Percentiles rank a stretch among this genome's conserved stretches.
phyloP scores from a whole-genome alignment of 2,113 vertebrate species.

The Hippocampus abdominalis region DNA sequence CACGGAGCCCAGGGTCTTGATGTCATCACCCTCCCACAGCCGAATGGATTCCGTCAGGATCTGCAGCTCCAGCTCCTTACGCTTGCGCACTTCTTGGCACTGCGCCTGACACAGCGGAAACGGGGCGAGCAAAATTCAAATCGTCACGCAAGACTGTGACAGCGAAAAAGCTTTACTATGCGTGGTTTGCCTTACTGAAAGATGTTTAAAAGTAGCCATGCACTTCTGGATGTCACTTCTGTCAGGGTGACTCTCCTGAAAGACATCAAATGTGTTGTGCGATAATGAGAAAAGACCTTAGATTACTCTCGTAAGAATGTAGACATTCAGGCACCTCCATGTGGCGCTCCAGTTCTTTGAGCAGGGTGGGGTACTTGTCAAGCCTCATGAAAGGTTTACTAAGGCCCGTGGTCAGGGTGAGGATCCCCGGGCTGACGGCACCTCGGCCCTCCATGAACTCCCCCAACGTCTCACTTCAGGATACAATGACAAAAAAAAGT shows the following conservation, averaged over 20 bases:
- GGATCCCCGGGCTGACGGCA: slow-evolving; percentile 88
- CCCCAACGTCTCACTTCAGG: slow-evolving; percentile 84
- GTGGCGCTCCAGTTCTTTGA: slow-evolving; percentile 96
- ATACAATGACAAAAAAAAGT: background rate
- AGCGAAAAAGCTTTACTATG: background rate
- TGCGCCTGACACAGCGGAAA: slow-evolving; percentile 75
- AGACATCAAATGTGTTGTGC: background rate
- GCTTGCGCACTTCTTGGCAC: slow-evolving; percentile 94
- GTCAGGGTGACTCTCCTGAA: slow-evolving; percentile 90
- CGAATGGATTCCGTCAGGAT: slow-evolving; percentile 91
- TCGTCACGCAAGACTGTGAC: background rate
- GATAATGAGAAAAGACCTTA: background rate
- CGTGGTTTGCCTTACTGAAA: slow-evolving; percentile 80
- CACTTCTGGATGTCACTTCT: slow-evolving; percentile 92
- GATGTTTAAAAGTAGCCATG: slow-evolving; percentile 91
- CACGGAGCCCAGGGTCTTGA: slow-evolving; percentile 88
- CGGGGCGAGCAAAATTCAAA: slow-evolving; percentile 9
- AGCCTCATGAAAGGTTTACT: slow-evolving; percentile 99
- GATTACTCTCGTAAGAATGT: background rate
- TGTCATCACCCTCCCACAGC: slow-evolving; percentile 96
- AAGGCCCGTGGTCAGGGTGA: slow-evolving; percentile 92
- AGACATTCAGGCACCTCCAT: slow-evolving; percentile 83
- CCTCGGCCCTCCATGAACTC: slow-evolving; percentile 96
- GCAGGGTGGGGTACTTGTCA: slow-evolving; percentile 93
- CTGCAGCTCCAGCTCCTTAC: slow-evolving; percentile 94